A percentile compares a stretch with the other conserved stretches of the same genome.
Evolutionary conservation across 2,797 vertebrate species (phyloP).

Genomic region (Sylvilagus floridanus): DNA sequence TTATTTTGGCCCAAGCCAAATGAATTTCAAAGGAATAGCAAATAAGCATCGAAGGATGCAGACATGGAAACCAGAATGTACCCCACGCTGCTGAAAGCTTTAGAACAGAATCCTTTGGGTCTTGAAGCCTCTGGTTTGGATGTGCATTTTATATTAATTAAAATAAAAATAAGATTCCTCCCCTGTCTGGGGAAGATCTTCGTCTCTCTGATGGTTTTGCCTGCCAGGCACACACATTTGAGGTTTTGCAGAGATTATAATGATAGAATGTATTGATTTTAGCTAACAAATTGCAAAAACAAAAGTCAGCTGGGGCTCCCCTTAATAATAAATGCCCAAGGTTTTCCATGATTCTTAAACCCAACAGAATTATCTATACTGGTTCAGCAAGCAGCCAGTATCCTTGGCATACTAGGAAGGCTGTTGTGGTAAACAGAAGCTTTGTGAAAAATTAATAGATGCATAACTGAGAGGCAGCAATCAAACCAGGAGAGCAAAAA

Average conservation of each 20-base stretch:
- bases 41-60: conserved; percentile 69
- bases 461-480: conserved; percentile 57
- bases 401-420: background rate
- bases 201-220: conserved; percentile 74
- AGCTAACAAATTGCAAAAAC: conserved; percentile 70
- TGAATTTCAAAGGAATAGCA: conserved; percentile 82
- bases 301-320: conserved; percentile 47
- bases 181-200: conserved; percentile 65
- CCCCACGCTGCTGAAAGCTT: conserved; percentile 69
- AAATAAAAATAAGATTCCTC: conserved; percentile 80
- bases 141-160: conserved; percentile 79
- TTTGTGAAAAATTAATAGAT: conserved; percentile 69
- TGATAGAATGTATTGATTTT: conserved; percentile 78
- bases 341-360: conserved; percentile 60
- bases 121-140: conserved; percentile 70
- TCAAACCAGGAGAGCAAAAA: background rate
- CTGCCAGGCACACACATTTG: conserved; percentile 57
- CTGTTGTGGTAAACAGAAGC: conserved; percentile 48
- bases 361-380: conserved; percentile 9
- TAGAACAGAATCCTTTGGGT: conserved; percentile 75
- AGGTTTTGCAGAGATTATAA: conserved; percentile 67
- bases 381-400: conserved; percentile 12
- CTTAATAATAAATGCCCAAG: conserved; percentile 70
- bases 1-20: conserved; percentile 62
- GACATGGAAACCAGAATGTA: conserved; percentile 50